Evolutionary conservation across 2,113 vertebrate species (phyloP), one percentile per base, ranked within the genome.

Genomic region (Antechinus flavipes): DNA sequence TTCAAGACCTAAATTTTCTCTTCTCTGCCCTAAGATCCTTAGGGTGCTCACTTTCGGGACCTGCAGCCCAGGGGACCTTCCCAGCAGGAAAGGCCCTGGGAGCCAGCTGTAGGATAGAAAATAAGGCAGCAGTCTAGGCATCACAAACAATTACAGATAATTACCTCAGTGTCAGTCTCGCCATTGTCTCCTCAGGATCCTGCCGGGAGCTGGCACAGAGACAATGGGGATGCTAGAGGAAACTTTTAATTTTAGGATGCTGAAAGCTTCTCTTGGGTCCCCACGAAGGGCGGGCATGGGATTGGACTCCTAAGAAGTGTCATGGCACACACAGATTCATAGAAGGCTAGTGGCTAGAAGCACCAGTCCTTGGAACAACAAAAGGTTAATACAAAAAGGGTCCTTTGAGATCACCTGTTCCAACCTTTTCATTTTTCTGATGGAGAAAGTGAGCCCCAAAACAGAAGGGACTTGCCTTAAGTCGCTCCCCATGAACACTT

Each of bases 91-190:
- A 84, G 68, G 96, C 94, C 97, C 97, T 97, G 96, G 96, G 97
- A 98, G 97, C 91, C 26, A 10, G 95, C 0, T 97, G 95, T 96
- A 97, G 96, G 92, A 97, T 96, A 96, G 95, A 96, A 97, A 97
- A 95, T 96, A 97, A 96, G 97, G 97, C 98, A 97, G 96, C 97
- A 93, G 68, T 97, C 97, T 96, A 97, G 96, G 98, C 97, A 98
- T 97, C 97, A 98, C 94, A 97, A 97, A 98, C 97, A 97, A 98
- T 98, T 98, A 98, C 96, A 0, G 54, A 96, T 98, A 98, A 98
- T 98, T 98, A 97, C 97, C 98, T 97, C 93, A 95, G 91, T 96
- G 97, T 96, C 98, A 93, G 94, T 97, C 96, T 97, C 94, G 96
- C 97, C 94, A 97, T 98, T 97, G 97, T 98, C 93, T 97, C 61